Percentiles rank a stretch among this genome's conserved stretches.
phyloP scores from a whole-genome alignment of 2,888 invertebrate species.

The Lasioglossum pauxillum region DNA sequence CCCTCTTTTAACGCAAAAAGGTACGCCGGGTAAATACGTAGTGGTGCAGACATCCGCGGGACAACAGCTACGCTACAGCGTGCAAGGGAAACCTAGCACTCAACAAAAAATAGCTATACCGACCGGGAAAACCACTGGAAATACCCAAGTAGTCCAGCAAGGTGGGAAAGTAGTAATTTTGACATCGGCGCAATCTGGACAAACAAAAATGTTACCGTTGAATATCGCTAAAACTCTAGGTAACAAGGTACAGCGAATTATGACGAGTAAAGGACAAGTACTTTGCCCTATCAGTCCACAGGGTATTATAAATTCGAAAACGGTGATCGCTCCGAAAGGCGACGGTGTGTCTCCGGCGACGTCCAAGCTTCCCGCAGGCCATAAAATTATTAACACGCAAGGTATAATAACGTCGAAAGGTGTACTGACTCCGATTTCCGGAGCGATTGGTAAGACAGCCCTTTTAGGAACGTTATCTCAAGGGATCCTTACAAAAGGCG shows the following conservation, averaged over 20 bases:
- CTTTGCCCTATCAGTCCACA: conserved; percentile 79
- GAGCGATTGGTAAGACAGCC: conserved; percentile 72
- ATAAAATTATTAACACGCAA: conserved; percentile 81
- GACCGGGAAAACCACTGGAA: conserved; percentile 74
- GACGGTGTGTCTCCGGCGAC: conserved; percentile 80
- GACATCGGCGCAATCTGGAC: conserved; percentile 78
- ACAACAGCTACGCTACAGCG: conserved; percentile 79
- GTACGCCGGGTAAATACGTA: conserved; percentile 79
- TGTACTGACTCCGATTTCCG: conserved; percentile 84
- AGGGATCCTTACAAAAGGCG: conserved; percentile 76
- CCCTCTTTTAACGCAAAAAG: conserved; percentile 75
- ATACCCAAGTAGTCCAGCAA: conserved; percentile 81
- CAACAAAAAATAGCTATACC: conserved; percentile 77
- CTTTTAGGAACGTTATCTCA: conserved; percentile 74
- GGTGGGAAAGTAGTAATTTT: conserved; percentile 83
- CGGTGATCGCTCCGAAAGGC: conserved; percentile 78
- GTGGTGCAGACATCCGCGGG: conserved; percentile 80
- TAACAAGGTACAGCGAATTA: conserved; percentile 86
- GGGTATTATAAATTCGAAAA: conserved; percentile 71
- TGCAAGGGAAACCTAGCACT: conserved; percentile 76
- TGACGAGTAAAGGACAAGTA: conserved; percentile 87
- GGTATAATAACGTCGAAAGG: conserved; percentile 81
- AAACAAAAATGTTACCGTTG: conserved; percentile 78
- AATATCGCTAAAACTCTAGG: conserved; percentile 82
- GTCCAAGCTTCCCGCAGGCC: conserved; percentile 83